Percentiles rank a stretch among this genome's conserved stretches.
Evolutionary conservation across 2,113 vertebrate genomes (phyloP).

Genomic region (Atractosteus spatula): DNA sequence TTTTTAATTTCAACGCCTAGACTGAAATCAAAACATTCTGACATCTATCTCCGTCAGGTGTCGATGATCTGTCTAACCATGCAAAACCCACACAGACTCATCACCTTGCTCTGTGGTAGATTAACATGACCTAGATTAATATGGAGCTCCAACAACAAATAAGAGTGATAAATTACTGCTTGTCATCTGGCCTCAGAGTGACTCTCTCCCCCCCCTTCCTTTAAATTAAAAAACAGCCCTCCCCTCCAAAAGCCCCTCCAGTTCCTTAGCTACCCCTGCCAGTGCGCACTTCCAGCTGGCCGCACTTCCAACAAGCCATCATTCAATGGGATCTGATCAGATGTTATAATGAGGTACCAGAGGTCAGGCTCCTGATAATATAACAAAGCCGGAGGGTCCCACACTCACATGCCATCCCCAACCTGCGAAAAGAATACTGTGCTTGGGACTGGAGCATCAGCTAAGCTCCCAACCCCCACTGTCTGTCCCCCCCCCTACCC

Average conservation of each 20-base stretch:
- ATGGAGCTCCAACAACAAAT: slow-evolving; percentile 7
- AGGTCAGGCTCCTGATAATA: slow-evolving; percentile 42
- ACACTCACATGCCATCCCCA: slow-evolving; percentile 33
- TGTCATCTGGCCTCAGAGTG: slow-evolving; percentile 49
- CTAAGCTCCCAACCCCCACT: background rate
- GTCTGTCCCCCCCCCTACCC: background rate
- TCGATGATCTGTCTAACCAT: too few species aligned
- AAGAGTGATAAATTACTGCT: slow-evolving; percentile 46
- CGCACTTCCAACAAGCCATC: slow-evolving; percentile 41
- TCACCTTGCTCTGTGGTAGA: too few species aligned
- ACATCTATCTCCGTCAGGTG: too few species aligned
- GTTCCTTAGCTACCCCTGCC: background rate
- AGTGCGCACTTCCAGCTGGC: slow-evolving; percentile 45
- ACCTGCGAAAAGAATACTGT: slow-evolving; percentile 18
- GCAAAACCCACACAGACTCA: too few species aligned
- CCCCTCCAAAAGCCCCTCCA: background rate
- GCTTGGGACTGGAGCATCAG: background rate
- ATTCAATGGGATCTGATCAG: slow-evolving; percentile 31
- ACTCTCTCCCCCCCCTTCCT: slow-evolving; percentile 25
- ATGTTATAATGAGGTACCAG: slow-evolving; percentile 42
- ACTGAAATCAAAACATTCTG: too few species aligned
- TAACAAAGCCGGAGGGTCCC: slow-evolving; percentile 44
- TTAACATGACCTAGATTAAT: too few species aligned
- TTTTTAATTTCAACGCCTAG: too few species aligned
- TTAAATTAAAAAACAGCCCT: background rate